Percentiles rank a stretch among this genome's conserved stretches.
Evolutionary conservation across 2,888 invertebrate species (phyloP).

Genomic region (Lacanobia wlatinum): DNA sequence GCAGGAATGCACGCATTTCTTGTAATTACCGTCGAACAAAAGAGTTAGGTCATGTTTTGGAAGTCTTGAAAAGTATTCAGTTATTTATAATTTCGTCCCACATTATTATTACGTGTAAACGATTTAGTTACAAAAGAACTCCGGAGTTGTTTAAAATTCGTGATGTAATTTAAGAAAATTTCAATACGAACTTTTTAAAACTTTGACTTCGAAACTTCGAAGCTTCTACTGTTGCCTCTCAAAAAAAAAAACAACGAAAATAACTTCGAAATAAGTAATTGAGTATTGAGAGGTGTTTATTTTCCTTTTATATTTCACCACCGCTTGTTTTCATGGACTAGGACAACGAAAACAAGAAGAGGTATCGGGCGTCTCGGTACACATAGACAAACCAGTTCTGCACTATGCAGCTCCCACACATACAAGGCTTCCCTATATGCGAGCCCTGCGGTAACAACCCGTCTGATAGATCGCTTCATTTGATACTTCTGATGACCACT

Average conservation of each 20-base stretch:
- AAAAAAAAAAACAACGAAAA: constrained; percentile 27
- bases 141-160: constrained; percentile 63
- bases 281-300: constrained; percentile 3
- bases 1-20: constrained; percentile 74
- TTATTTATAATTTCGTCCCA: constrained; percentile 69
- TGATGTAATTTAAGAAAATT: constrained; percentile 48
- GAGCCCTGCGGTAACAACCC: constrained; percentile 83
- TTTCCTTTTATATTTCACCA: constrained; percentile 40
- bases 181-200: constrained; percentile 37
- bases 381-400: constrained; percentile 86
- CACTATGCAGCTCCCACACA: constrained; percentile 85
- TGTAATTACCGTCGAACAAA: constrained; percentile 81
- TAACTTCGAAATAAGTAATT: constrained; percentile 28
- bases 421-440: constrained; percentile 83
- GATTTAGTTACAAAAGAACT: constrained; percentile 76
- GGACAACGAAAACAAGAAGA: constrained; percentile 76
- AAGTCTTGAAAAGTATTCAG: constrained; percentile 78
- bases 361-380: constrained; percentile 67
- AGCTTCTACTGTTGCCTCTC: constrained; percentile 31
- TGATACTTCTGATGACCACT: constrained; percentile 81
- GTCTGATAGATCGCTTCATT: constrained; percentile 86
- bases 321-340: constrained; percentile 56
- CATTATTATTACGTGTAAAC: constrained; percentile 73
- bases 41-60: constrained; percentile 78
- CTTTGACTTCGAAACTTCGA: constrained; percentile 17